Conservation (phyloP, 2,797 vertebrate species). For the Cryptoprocta ferox region DNA sequence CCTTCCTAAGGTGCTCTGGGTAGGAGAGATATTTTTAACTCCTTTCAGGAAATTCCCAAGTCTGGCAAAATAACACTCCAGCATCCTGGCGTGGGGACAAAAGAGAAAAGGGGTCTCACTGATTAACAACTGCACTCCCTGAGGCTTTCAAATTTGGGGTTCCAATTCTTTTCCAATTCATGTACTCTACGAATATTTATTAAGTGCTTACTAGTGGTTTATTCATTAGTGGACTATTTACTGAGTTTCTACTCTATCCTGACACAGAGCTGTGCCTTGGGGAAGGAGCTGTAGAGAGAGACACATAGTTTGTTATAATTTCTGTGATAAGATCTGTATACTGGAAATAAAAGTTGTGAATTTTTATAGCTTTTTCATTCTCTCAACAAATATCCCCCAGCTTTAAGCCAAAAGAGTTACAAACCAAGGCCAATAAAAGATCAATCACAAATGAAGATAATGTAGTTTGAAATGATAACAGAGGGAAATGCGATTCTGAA, state of each 20-base stretch:
- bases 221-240: background rate
- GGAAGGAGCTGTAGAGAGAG: background rate
- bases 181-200: background rate
- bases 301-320: background rate
- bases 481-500: background rate
- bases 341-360: background rate
- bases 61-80: slow-evolving; percentile 37
- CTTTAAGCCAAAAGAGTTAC: background rate
- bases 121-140: background rate
- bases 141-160: background rate
- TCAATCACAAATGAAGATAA: slow-evolving; percentile 4
- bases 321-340: background rate
- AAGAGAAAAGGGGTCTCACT: background rate
- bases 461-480: slow-evolving; percentile 13
- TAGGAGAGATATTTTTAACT: slow-evolving; percentile 7
- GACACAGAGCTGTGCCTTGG: background rate
- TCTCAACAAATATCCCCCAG: background rate
- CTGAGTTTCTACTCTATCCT: background rate
- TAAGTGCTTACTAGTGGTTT: background rate
- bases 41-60: slow-evolving; percentile 28
- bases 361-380: background rate
- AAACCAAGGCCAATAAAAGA: background rate
- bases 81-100: background rate
- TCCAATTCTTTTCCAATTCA: background rate
- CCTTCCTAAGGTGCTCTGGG: background rate